Evolutionary conservation across 2,797 vertebrate genomes (phyloP).

Genomic region (Champsocephalus esox): DNA sequence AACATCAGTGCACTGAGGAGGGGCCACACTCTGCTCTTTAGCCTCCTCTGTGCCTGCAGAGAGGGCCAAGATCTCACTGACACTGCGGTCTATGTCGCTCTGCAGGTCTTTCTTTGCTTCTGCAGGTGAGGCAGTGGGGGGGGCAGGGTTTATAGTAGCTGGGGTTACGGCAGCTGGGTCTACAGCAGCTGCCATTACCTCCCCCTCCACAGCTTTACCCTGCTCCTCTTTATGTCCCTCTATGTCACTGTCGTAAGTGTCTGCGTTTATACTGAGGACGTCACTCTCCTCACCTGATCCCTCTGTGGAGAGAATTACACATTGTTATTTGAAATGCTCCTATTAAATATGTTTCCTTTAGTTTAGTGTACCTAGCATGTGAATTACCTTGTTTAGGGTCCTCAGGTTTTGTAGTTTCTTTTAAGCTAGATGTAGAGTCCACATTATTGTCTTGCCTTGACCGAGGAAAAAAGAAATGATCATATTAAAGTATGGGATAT

Average conservation of each 20-base stretch:
- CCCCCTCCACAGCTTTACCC: slow-evolving; percentile 69
- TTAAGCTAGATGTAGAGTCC: slow-evolving; percentile 91
- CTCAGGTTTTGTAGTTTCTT: slow-evolving; percentile 86
- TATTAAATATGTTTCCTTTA: neutral
- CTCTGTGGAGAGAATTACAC: slow-evolving; percentile 48
- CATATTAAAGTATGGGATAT: neutral
- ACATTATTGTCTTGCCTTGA: slow-evolving; percentile 91
- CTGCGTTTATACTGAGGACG: slow-evolving; percentile 97
- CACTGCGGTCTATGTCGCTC: slow-evolving; percentile 96
- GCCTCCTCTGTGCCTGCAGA: slow-evolving; percentile 67
- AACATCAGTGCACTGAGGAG: neutral
- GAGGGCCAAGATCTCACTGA: slow-evolving; percentile 93
- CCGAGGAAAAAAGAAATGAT: slow-evolving; percentile 7
- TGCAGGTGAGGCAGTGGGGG: neutral
- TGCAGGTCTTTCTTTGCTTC: slow-evolving; percentile 86
- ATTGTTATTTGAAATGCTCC: slow-evolving; percentile 3
- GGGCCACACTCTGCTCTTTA: slow-evolving; percentile 52
- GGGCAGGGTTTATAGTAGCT: neutral
- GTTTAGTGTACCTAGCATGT: neutral
- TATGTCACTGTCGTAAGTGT: slow-evolving; percentile 96
- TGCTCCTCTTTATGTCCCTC: slow-evolving; percentile 91
- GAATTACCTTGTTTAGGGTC: slow-evolving; percentile 90
- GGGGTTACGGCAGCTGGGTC: neutral
- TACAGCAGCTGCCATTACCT: slow-evolving; percentile 47
- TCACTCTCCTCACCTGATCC: slow-evolving; percentile 94